Conservation (phyloP, 1,140 invertebrate species). For the Neotoxoptera formosana region DNA sequence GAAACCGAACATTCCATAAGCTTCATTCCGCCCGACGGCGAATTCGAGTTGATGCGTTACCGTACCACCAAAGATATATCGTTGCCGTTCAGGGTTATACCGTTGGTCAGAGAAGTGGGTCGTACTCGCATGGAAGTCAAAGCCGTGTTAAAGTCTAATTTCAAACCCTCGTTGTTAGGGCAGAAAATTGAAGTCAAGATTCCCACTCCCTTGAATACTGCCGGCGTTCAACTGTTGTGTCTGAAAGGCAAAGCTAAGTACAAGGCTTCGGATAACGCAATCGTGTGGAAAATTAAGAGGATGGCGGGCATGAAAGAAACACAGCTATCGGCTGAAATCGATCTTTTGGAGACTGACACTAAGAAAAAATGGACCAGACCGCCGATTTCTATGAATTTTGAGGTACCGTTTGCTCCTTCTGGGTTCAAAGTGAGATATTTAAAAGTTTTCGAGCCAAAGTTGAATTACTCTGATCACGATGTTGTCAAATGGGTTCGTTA, state of each 20-base stretch:
- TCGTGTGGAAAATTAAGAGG: constrained; percentile 99
- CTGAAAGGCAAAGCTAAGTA: constrained; percentile 99
- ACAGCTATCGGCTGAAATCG: constrained; percentile 98
- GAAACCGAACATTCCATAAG: constrained; percentile 99
- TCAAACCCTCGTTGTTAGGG: constrained; percentile 96
- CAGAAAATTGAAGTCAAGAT: constrained; percentile 99
- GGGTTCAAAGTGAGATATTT: constrained; percentile 99
- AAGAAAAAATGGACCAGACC: constrained; percentile 99
- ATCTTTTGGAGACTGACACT: constrained; percentile 96
- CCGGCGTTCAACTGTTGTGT: constrained; percentile 98
- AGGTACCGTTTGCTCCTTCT: constrained; percentile 94
- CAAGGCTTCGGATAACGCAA: constrained; percentile 99
- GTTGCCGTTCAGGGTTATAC: constrained; percentile 98
- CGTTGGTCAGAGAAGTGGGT: constrained; percentile 95
- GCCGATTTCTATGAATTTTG: constrained; percentile 99
- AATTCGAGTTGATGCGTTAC: constrained; percentile 99
- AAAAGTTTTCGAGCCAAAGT: constrained; percentile 99
- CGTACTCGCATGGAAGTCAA: constrained; percentile 99
- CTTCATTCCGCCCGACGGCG: constrained; percentile 99
- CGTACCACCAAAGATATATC: constrained; percentile 99
- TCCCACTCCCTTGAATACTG: constrained; percentile 98
- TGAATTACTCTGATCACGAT: constrained; percentile 99
- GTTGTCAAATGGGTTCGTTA: constrained; percentile 99
- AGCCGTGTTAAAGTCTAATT: constrained; percentile 99
- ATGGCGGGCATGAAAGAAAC: constrained; percentile 99